Evolutionary conservation across 2,888 invertebrate species (phyloP).

Genomic region (Cecidostiba fungosa): DNA sequence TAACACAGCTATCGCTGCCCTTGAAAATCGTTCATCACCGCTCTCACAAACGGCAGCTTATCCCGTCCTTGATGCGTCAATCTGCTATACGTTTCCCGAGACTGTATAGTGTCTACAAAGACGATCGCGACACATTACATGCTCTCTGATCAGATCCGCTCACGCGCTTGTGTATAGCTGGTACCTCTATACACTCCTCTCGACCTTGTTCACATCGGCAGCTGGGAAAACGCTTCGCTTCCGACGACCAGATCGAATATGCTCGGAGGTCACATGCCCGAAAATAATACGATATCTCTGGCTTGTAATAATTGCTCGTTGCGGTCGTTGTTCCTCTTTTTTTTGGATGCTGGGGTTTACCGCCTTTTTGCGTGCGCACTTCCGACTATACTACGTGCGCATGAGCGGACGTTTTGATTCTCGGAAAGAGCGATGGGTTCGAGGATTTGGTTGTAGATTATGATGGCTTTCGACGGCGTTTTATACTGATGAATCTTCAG

Average conservation of each 20-base stretch:
- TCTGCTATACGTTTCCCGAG: not conserved
- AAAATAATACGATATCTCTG: not conserved
- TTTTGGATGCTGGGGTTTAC: not conserved
- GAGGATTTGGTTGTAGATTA: not conserved
- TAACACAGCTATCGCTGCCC: not conserved
- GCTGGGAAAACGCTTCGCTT: not conserved
- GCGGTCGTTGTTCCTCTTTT: not conserved
- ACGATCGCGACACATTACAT: not conserved
- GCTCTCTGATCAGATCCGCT: not conserved
- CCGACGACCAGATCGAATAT: conserved; percentile 10
- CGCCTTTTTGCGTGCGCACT: not conserved
- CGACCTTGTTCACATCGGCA: not conserved
- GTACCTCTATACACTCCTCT: not conserved
- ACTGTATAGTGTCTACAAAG: not conserved
- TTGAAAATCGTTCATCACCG: conserved; percentile 20
- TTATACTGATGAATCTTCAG: no score
- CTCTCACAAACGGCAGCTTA: not conserved
- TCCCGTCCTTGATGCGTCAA: conserved; percentile 33
- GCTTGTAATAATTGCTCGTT: not conserved
- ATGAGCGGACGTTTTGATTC: not conserved
- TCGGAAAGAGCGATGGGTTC: not conserved
- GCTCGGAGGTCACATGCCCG: not conserved
- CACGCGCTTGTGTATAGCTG: conserved; percentile 1
- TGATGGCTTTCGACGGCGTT: no score
- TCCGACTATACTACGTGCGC: not conserved